phyloP scores from a whole-genome alignment of 2,113 vertebrate genomes.

The Myxocyprinus asiaticus region DNA sequence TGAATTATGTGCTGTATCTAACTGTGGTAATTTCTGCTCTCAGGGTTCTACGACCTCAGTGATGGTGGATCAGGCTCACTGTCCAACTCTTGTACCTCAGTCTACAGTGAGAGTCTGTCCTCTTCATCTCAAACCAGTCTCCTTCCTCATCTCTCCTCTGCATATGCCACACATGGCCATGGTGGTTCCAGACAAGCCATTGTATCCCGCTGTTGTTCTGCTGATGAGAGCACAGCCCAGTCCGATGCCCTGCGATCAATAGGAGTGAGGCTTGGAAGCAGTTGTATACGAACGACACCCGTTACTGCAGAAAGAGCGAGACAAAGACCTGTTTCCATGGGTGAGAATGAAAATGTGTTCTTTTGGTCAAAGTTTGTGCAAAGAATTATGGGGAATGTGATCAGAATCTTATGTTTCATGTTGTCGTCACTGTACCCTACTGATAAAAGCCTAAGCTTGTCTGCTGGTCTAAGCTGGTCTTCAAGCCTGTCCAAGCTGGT shows the following conservation, averaged over 20 bases:
- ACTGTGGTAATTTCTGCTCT: conserved; percentile 14
- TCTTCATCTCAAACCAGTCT: conserved; percentile 80
- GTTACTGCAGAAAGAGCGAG: conserved; percentile 64
- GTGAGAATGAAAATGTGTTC: conserved; percentile 64
- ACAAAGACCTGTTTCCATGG: conserved; percentile 91
- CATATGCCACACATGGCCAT: conserved; percentile 44
- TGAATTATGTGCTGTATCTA: background rate
- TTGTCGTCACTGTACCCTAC: too few species aligned
- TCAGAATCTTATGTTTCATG: too few species aligned
- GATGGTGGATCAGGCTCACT: conserved; percentile 88
- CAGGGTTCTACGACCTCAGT: conserved; percentile 96
- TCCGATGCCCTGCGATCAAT: conserved; percentile 64
- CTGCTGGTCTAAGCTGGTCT: too few species aligned
- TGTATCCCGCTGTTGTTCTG: conserved; percentile 81
- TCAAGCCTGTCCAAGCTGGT: too few species aligned
- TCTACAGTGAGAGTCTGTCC: conserved; percentile 86
- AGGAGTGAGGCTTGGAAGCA: conserved; percentile 70
- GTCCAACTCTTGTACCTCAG: conserved; percentile 91
- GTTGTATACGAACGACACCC: conserved; percentile 66
- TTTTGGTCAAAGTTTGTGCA: too few species aligned
- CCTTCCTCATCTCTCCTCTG: conserved; percentile 61
- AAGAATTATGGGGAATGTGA: too few species aligned
- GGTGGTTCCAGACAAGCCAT: conserved; percentile 57
- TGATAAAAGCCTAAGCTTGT: too few species aligned
- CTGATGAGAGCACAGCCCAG: conserved; percentile 81